These are phyloP conservation scores for Heliconius himera DNA, from an alignment of 1,140 invertebrate genomes.

Conservation along the genomic window DNA sequence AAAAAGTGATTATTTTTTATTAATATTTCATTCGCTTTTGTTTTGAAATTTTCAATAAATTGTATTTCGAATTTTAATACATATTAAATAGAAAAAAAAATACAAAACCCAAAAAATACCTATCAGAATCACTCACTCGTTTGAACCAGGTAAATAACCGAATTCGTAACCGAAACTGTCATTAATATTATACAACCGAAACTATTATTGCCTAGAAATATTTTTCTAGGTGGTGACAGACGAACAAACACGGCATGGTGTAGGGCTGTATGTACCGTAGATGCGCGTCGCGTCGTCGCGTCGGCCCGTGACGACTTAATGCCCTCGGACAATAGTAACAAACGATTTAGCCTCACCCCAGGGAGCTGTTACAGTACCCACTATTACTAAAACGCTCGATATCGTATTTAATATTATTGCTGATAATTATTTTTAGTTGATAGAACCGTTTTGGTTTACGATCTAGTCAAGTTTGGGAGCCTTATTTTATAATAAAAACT, in stretches of 20 bases:
- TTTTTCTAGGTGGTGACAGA: not conserved
- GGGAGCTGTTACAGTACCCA: slow-evolving; percentile 40
- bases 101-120: no score
- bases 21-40: no score
- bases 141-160: no score
- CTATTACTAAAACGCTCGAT: slow-evolving; percentile 30
- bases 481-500: no score
- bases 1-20: no score
- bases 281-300: slow-evolving; percentile 43
- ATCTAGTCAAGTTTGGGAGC: no score
- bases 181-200: not conserved
- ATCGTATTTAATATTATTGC: slow-evolving; percentile 12
- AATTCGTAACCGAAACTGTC: not conserved
- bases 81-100: no score
- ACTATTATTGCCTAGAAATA: not conserved
- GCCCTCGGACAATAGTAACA: slow-evolving; percentile 66
- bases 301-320: slow-evolving; percentile 64
- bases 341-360: slow-evolving; percentile 64
- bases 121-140: no score
- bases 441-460: no score
- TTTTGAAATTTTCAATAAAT: no score
- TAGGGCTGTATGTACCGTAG: not conserved
- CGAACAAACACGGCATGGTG: not conserved
- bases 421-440: not conserved
- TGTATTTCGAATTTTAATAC: no score